Evolutionary conservation across 2,797 vertebrate genomes (phyloP).

Genomic region (Labroides dimidiatus): DNA sequence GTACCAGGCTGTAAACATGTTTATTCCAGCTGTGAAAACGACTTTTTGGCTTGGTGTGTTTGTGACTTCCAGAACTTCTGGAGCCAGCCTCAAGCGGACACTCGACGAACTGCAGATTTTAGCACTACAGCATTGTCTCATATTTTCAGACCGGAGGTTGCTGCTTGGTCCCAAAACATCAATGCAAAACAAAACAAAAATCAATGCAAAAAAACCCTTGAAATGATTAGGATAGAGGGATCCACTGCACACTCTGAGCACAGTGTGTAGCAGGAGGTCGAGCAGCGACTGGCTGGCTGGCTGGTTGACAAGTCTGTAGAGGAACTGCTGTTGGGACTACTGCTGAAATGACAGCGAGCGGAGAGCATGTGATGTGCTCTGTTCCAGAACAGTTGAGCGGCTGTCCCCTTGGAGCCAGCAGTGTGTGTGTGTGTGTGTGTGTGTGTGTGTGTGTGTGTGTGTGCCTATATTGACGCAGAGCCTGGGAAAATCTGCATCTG

Average conservation of each 20-base stretch:
- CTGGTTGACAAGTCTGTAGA: slow-evolving; percentile 78
- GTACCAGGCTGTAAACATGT: no score
- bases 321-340: slow-evolving; percentile 79
- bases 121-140: no score
- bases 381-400: slow-evolving; percentile 75
- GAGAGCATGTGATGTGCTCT: slow-evolving; percentile 88
- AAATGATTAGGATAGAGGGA: slow-evolving; percentile 15
- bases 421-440: slow-evolving; percentile 35
- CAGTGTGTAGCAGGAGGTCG: slow-evolving; percentile 62
- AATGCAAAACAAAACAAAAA: neutral
- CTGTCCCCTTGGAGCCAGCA: slow-evolving; percentile 73
- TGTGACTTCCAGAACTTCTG: no score
- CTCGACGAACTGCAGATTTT: no score
- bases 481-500: slow-evolving; percentile 92
- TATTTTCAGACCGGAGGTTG: no score
- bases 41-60: no score
- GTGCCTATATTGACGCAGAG: slow-evolving; percentile 72
- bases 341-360: slow-evolving; percentile 85
- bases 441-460: slow-evolving; percentile 17
- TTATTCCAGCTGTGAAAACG: no score
- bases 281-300: slow-evolving; percentile 57
- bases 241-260: slow-evolving; percentile 9
- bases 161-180: no score
- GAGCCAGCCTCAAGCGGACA: no score
- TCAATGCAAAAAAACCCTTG: neutral